Evolutionary conservation across 2,888 invertebrate genomes (phyloP).

Genomic region (Osmoderma eremita): DNA sequence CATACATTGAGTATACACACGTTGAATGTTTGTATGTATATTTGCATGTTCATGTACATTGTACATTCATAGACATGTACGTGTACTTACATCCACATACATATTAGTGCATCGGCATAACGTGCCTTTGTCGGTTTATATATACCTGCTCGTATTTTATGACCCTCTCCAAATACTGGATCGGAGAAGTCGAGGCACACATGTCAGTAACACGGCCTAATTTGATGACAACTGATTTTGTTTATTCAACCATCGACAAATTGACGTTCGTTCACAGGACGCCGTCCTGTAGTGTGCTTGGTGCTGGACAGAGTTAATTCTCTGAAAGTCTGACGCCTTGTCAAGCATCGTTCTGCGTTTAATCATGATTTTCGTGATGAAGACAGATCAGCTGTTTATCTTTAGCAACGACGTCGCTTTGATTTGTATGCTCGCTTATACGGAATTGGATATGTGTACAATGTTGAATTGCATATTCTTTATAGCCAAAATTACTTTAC

Average conservation of each 20-base stretch:
- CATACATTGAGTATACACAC: too few relatives aligned
- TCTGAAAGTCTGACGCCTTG: slow-evolving; percentile 8
- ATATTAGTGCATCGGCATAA: background rate
- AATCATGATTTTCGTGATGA: slow-evolving; percentile 4
- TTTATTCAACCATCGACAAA: slow-evolving; percentile 14
- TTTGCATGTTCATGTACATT: too few relatives aligned
- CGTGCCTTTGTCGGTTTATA: slow-evolving; percentile 9
- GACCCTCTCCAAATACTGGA: slow-evolving; percentile 23
- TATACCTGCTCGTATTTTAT: slow-evolving; percentile 9
- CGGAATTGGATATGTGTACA: too few relatives aligned
- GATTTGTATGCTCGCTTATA: background rate
- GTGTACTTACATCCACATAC: background rate
- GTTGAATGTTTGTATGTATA: too few relatives aligned
- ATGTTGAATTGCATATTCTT: too few relatives aligned
- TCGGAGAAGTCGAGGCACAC: background rate
- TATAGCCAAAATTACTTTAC: too few relatives aligned
- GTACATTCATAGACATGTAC: background rate
- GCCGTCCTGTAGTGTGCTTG: background rate
- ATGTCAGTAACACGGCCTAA: slow-evolving; percentile 13
- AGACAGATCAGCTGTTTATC: background rate
- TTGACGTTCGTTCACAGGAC: slow-evolving; percentile 19
- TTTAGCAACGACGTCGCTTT: background rate
- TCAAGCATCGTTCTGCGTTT: slow-evolving; percentile 12
- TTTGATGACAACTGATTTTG: slow-evolving; percentile 19
- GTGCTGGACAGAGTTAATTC: slow-evolving; percentile 12